These are phyloP conservation scores for Chaetodon trifasciatus DNA, from an alignment of 2,797 vertebrate species.

Conservation along the genomic window DNA sequence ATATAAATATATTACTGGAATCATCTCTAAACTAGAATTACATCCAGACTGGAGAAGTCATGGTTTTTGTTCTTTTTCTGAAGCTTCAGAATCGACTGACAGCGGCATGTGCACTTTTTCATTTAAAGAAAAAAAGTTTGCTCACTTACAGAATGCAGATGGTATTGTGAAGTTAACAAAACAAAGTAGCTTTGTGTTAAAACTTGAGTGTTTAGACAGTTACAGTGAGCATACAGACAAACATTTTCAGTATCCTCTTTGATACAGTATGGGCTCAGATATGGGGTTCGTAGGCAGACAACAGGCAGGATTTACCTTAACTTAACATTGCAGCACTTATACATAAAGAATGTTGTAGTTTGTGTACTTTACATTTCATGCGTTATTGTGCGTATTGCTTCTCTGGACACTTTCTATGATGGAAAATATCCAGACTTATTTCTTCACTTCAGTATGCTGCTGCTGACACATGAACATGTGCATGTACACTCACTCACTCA, in stretches of 20 bases:
- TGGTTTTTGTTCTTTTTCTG: neutral
- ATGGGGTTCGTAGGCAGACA: neutral
- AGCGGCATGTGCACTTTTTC: neutral
- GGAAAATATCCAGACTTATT: constrained; percentile 9
- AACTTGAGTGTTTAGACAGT: neutral
- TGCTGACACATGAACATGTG: neutral
- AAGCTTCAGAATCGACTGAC: neutral
- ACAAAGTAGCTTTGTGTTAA: neutral
- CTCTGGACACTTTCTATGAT: neutral
- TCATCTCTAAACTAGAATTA: neutral
- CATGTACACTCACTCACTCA: neutral
- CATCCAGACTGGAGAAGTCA: neutral
- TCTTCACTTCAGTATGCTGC: neutral
- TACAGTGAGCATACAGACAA: neutral
- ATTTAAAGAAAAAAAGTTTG: neutral
- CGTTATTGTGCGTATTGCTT: neutral
- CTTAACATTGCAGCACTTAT: neutral
- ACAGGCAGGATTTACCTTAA: neutral
- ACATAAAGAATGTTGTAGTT: constrained; percentile 7
- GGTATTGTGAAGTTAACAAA: neutral
- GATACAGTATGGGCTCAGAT: neutral
- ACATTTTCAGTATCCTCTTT: neutral
- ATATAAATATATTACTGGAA: neutral
- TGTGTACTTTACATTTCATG: neutral
- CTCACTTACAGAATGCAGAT: neutral